Base-by-base conservation (phyloP, 2,113 vertebrate species). In the Pampusana beccarii region DNA sequence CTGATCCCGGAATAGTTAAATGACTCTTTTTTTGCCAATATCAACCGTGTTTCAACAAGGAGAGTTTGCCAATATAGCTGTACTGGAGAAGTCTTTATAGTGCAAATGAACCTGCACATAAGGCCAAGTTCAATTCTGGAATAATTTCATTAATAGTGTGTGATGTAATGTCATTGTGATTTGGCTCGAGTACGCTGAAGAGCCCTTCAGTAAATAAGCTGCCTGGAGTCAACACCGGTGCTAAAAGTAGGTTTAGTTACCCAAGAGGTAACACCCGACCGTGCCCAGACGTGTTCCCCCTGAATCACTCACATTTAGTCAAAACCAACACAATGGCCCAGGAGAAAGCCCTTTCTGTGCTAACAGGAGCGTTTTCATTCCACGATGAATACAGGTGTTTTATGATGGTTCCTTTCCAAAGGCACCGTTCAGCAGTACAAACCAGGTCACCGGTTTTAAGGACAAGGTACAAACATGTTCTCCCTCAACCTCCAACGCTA, bases 201-300 rank as follows among this genome's bases (percentile, higher is more conserved):
- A 93, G 65, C 48, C 70, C 67, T 87, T 82, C 88, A 91, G 72
- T 77, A 91, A 97, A 92, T 72, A 93, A 93, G 61, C 61, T 91
- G 61, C 74, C 94, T 93, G 48, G 88, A 93, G 82, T 91, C 87
- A 97, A 93, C 74, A 53, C 73, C 4, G 7, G 67, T 80, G 79
- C 84, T 94, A 96, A 90, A 95, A 92, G 93, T 73, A 93, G 88
- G 54, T 90, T 77, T 62, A 87, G 61, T 91, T 95, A 93, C 84
- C 91, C 61, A 92, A 91, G 61, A 96, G 88, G 94, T 81, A 95
- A 95, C 90, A 92, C 94, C 90, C 95, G 87, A 16, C 74, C 24
- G 2, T 73, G 95, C 60, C 56, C 44, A 86, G 89, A 83, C 91
- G 1, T 23, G 93, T 44, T 81, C 51, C 31, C 58, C 28, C 2